phyloP scores from a whole-genome alignment of 2,113 vertebrate species.

The Campylomormyrus numenius region DNA sequence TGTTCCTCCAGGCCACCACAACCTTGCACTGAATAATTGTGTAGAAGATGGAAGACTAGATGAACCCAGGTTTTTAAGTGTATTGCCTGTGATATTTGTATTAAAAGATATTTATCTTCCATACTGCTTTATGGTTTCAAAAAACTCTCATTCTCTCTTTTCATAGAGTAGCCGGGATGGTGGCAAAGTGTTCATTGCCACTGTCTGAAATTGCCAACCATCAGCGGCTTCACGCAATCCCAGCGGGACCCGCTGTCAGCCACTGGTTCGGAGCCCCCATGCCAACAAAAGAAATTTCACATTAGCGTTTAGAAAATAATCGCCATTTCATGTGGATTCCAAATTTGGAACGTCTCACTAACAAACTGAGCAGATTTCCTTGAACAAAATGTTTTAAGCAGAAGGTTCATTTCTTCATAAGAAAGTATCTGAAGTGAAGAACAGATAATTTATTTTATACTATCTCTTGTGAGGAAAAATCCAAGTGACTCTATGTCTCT shows the following conservation, averaged over 20 bases:
- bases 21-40: not conserved
- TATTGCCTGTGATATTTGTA: not conserved
- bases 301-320: not conserved
- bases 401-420: not conserved
- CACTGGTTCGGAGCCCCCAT: not conserved
- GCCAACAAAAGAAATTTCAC: not conserved
- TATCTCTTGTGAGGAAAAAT: not conserved
- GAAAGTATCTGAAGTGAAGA: not conserved
- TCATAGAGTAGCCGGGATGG: not conserved
- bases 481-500: not conserved
- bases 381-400: not conserved
- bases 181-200: not conserved
- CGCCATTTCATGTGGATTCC: not conserved
- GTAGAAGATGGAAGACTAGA: not conserved
- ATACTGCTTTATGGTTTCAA: not conserved
- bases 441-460: not conserved
- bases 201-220: not conserved
- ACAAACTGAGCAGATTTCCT: not conserved
- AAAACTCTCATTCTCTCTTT: not conserved
- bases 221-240: not conserved
- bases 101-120: not conserved
- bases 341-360: not conserved
- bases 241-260: not conserved
- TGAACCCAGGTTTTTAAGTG: not conserved
- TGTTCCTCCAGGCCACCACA: not conserved